These are phyloP conservation scores for Harpagoxenus sublaevis DNA, from an alignment of 2,888 invertebrate genomes.

Conservation along the genomic window DNA sequence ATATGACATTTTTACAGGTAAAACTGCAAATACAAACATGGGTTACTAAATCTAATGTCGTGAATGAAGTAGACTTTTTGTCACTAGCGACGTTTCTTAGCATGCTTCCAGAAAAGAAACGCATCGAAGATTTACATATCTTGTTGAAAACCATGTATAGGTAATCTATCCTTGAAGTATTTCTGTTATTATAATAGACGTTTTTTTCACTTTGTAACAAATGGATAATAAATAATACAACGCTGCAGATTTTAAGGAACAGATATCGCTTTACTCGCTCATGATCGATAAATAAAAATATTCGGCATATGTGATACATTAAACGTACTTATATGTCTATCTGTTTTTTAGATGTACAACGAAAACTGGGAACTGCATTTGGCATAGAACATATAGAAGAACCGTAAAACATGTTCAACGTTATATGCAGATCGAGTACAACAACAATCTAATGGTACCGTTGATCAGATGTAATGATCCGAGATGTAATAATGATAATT, in stretches of 20 bases:
- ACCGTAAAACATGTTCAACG: conserved; percentile 90
- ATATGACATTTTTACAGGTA: conserved; percentile 77
- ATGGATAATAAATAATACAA: conserved; percentile 68
- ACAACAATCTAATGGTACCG: conserved; percentile 84
- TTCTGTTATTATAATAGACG: conserved; percentile 25
- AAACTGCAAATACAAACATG: conserved; percentile 83
- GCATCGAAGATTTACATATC: conserved; percentile 83
- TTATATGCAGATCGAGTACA: conserved; percentile 89
- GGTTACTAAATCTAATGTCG: conserved; percentile 79
- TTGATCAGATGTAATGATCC: conserved; percentile 82
- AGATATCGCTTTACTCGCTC: conserved; percentile 76
- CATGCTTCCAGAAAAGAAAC: conserved; percentile 82
- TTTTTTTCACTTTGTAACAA: conserved; percentile 47
- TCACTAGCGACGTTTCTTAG: conserved; percentile 84
- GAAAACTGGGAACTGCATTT: conserved; percentile 87
- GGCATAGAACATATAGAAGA: conserved; percentile 90
- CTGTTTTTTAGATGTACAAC: conserved; percentile 87
- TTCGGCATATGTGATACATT: conserved; percentile 80
- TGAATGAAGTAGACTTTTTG: conserved; percentile 84
- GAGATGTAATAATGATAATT: conserved; percentile 78
- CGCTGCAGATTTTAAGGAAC: conserved; percentile 70
- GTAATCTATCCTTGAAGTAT: conserved; percentile 61
- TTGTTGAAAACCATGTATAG: conserved; percentile 84
- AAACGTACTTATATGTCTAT: conserved; percentile 78
- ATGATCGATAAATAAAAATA: conserved; percentile 79